Evolutionary conservation across 2,888 invertebrate genomes (phyloP).

Genomic region (Pristionchus fissidentatus): DNA sequence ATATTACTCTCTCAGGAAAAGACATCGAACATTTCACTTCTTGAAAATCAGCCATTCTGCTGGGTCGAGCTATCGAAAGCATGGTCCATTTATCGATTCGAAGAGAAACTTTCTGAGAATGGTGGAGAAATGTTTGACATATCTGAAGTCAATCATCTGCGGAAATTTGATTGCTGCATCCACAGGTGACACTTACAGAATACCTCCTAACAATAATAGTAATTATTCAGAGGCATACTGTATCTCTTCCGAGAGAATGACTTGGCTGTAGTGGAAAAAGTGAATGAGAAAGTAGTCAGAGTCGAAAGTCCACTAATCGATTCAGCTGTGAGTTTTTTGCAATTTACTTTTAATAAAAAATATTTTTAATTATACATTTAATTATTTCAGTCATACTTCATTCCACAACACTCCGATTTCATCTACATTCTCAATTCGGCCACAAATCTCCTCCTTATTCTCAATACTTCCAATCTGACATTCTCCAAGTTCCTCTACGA

Average conservation of each 20-base stretch:
- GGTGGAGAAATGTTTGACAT: conserved; percentile 10
- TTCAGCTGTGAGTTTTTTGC: background rate
- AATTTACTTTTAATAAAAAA: background rate
- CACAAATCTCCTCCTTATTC: background rate
- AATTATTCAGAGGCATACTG: background rate
- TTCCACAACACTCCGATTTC: conserved; percentile 27
- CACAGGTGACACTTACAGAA: too few relatives aligned
- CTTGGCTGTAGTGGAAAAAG: background rate
- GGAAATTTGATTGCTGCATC: background rate
- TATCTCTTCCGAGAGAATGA: conserved; percentile 29
- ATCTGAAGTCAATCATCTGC: background rate
- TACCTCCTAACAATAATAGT: too few relatives aligned
- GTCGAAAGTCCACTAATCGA: conserved; percentile 10
- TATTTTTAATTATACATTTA: too few relatives aligned
- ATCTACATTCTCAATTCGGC: conserved; percentile 28
- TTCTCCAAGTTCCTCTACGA: background rate
- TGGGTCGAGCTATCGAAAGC: background rate
- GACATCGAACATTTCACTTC: conserved; percentile 9
- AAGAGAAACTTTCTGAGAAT: background rate
- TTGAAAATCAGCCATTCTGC: background rate
- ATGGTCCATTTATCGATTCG: conserved; percentile 13
- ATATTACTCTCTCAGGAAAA: background rate
- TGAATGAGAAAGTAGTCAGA: conserved; percentile 11
- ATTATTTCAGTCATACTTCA: background rate
- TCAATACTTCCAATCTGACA: background rate